A percentile compares a stretch with the other conserved stretches of the same genome.
Conservation (phyloP, 2,797 vertebrate species). For the Buphagus erythrorhynchus region DNA sequence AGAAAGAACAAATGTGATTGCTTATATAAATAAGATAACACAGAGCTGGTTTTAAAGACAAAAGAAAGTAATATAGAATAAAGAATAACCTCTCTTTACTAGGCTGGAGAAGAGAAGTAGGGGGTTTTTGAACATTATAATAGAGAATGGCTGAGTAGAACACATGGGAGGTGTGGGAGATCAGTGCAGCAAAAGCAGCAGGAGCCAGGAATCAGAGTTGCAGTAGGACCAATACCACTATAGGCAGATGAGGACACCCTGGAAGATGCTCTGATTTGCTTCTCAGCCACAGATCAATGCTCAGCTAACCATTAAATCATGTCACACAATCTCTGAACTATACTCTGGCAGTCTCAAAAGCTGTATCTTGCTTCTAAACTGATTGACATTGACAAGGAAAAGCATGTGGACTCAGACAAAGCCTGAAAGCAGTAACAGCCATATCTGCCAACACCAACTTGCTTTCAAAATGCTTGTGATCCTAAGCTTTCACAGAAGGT, state of each 20-base stretch:
- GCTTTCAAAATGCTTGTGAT: neutral
- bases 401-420: neutral
- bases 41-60: neutral
- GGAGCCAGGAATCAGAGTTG: neutral
- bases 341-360: neutral
- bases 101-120: neutral
- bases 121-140: accelerated
- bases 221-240: neutral
- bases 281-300: neutral
- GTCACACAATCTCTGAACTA: neutral
- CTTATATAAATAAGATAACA: neutral
- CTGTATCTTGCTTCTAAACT: neutral
- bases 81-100: neutral
- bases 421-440: neutral
- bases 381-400: neutral
- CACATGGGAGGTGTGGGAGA: accelerated
- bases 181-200: neutral
- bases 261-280: neutral
- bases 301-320: neutral
- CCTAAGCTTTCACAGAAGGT: neutral
- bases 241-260: neutral
- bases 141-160: neutral
- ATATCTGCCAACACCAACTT: neutral
- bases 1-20: neutral
- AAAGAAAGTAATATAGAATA: neutral